Percentiles rank a stretch among this genome's conserved stretches.
These are phyloP conservation scores for Cryptomyrus ogoouensis DNA, from an alignment of 2,113 vertebrate species.

Conservation along the genomic window DNA sequence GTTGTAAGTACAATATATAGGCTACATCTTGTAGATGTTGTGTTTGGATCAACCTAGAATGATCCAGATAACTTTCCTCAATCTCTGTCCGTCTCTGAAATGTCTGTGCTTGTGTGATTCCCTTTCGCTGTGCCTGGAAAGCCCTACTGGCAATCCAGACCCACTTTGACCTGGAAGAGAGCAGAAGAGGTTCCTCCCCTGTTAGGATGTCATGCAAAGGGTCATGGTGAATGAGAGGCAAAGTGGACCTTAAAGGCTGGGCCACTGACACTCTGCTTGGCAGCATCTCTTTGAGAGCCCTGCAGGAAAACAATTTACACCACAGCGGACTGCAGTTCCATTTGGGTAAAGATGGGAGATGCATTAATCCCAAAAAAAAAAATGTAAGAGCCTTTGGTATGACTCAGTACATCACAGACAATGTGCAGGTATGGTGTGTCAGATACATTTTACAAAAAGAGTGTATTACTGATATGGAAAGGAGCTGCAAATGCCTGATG, in stretches of 20 bases:
- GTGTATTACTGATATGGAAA: constrained; percentile 1
- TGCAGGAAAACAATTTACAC: constrained; percentile 20
- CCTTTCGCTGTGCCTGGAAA: constrained; percentile 17
- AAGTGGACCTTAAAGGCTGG: constrained; percentile 14
- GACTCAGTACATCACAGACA: background rate
- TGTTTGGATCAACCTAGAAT: background rate
- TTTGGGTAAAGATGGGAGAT: background rate
- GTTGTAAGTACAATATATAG: background rate
- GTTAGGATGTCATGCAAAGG: constrained; percentile 18
- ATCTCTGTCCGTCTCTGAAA: background rate
- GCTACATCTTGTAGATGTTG: background rate
- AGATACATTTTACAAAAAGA: background rate
- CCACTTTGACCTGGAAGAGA: constrained; percentile 26
- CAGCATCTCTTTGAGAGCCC: constrained; percentile 17
- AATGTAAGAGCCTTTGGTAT: background rate
- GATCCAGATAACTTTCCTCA: background rate
- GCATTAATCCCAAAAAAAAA: background rate
- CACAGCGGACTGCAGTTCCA: background rate
- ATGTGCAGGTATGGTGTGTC: background rate
- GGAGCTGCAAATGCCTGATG: background rate
- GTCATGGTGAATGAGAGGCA: constrained; percentile 18
- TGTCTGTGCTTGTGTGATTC: constrained; percentile 6
- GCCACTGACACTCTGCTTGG: background rate
- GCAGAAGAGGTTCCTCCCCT: constrained; percentile 17
- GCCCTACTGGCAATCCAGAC: constrained; percentile 21